Evolutionary conservation across 2,888 invertebrate genomes (phyloP).

Genomic region (Lithosia quadra): DNA sequence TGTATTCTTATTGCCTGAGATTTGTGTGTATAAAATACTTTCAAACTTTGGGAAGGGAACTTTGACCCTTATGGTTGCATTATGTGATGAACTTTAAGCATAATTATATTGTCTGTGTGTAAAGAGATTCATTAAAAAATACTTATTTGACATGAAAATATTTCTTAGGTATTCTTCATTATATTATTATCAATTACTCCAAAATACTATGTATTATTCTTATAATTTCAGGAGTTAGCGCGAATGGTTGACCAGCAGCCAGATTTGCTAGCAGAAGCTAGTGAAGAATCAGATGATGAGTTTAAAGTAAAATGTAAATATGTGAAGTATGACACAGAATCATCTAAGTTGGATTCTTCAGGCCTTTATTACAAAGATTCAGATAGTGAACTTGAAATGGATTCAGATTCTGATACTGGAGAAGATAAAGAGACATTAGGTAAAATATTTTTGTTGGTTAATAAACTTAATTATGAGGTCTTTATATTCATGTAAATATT

Average conservation of each 20-base stretch:
- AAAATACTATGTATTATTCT: background rate
- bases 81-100: too few relatives aligned
- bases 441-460: slow-evolving; percentile 48
- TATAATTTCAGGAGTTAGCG: slow-evolving; percentile 80
- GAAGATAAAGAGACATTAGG: slow-evolving; percentile 87
- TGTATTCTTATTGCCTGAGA: too few relatives aligned
- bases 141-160: background rate
- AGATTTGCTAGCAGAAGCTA: slow-evolving; percentile 89
- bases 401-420: slow-evolving; percentile 85
- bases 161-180: background rate
- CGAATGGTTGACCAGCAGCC: slow-evolving; percentile 88
- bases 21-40: too few relatives aligned
- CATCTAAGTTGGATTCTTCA: slow-evolving; percentile 89
- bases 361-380: slow-evolving; percentile 90
- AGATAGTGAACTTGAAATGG: slow-evolving; percentile 88
- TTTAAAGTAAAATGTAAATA: slow-evolving; percentile 84
- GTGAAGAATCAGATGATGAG: slow-evolving; percentile 88
- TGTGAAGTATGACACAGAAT: slow-evolving; percentile 89
- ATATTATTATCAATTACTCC: background rate
- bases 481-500: too few relatives aligned
- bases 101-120: too few relatives aligned
- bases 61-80: too few relatives aligned
- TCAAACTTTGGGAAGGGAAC: too few relatives aligned
- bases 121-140: too few relatives aligned
- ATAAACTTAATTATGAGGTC: background rate